Evolutionary conservation across 2,888 invertebrate species (phyloP), one percentile per base, ranked within the genome.

Genomic region (Tenthredo mesomela): DNA sequence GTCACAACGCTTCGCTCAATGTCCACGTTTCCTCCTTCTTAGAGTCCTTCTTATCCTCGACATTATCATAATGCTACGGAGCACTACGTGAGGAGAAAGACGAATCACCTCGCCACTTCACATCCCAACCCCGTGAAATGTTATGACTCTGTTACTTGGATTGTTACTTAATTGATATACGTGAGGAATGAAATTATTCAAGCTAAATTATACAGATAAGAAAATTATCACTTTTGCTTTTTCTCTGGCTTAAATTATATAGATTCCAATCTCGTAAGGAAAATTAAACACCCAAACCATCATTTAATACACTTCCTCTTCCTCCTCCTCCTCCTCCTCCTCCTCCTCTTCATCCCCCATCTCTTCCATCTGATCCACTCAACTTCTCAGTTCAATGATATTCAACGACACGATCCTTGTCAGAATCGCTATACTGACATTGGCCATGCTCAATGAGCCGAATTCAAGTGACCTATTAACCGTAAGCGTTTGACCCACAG

Each of bases 21-120:
- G 90, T 88, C 89, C 90, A 89, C 90, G 89, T 90, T 90, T 91
- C 90, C 89, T 58, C 84, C 61, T 73, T 65, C 78, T 86, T 86
- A 87, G 90, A 90, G 90, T 91, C 91, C 91, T 90, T 88, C 91
- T 91, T 90, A 91, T 91, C 91, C 90, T 86, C 87, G 85, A 89
- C 91, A 92, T 92, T 92, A 92, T 91, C 91, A 91, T 92, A 92
- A 92, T 91, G 90, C 90, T 90, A 90, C 91, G 90, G 90, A 89
- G 88, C 88, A 88, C 89, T 92, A 92, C 92, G 92, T 91, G 92
- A 91, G 91, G 88, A 89, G 92, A 91, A 92, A 91, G 91, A 91
- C 89, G 90, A 91, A 91, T 91, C 90, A 88, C 83, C 84, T 83
- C 82, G 84, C 82, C 82, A 87, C 87, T 88, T 85, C 86, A 37